A percentile compares a stretch with the other conserved stretches of the same genome.
Evolutionary conservation across 2,888 invertebrate species (phyloP).

Genomic region (Seira sanloemensis): DNA sequence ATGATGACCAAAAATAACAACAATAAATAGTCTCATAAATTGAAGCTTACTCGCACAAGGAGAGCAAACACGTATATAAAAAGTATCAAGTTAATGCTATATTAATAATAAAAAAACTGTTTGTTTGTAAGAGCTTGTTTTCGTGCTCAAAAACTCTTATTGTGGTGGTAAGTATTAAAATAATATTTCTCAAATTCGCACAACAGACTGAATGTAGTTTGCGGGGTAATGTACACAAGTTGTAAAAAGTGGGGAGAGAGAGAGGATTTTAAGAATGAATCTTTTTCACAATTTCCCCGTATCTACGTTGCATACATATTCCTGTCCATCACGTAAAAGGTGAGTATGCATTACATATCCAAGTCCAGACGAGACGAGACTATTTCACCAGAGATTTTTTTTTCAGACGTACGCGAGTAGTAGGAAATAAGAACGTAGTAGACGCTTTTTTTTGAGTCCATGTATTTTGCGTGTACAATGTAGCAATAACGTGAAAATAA

Average conservation of each 20-base stretch:
- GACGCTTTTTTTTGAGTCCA: neutral
- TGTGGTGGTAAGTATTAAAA: neutral
- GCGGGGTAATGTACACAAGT: neutral
- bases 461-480: neutral
- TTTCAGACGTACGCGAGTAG: constrained; percentile 42
- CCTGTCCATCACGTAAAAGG: no score
- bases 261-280: constrained; percentile 23
- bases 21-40: neutral
- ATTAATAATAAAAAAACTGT: constrained; percentile 27
- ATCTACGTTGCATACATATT: no score
- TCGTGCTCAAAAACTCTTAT: neutral
- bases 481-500: no score
- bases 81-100: neutral
- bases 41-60: neutral
- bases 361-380: constrained; percentile 47
- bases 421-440: neutral
- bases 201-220: neutral
- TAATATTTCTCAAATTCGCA: neutral
- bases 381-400: constrained; percentile 46
- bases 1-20: constrained; percentile 29
- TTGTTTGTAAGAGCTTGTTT: neutral
- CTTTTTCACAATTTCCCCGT: neutral
- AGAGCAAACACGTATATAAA: neutral
- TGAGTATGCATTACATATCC: neutral
- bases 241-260: constrained; percentile 17